Percentiles rank a stretch among this genome's conserved stretches.
These are phyloP conservation scores for Bufo gargarizans DNA, from an alignment of 2,113 vertebrate genomes.

Conservation along the genomic window DNA sequence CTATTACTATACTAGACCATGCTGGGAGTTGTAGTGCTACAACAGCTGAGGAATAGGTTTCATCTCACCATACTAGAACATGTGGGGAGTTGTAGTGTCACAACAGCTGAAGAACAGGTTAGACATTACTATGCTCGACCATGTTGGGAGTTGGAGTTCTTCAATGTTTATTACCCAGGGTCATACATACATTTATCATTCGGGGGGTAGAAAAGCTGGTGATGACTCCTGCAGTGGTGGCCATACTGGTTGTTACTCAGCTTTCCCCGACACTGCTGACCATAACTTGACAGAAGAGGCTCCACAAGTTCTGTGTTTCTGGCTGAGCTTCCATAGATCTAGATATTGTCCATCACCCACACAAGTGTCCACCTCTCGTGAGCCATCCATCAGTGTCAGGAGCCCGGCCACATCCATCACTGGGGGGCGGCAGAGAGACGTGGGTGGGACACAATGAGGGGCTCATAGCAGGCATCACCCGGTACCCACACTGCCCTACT, in stretches of 20 bases:
- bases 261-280: background rate
- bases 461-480: background rate
- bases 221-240: background rate
- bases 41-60: background rate
- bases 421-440: background rate
- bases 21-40: background rate
- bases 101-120: background rate
- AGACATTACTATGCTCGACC: no score
- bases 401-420: no score
- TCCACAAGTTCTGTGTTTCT: background rate
- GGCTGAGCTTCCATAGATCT: background rate
- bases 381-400: constrained; percentile 18
- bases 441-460: constrained; percentile 25
- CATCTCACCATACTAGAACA: no score
- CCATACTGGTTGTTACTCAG: background rate
- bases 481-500: background rate
- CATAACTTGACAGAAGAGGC: background rate
- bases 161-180: no score
- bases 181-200: background rate
- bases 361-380: background rate
- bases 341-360: background rate
- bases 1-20: background rate
- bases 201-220: background rate
- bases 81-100: background rate
- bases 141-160: background rate